Evolutionary conservation across 2,888 invertebrate genomes (phyloP).

Genomic region (Drosophila prostipennis): DNA sequence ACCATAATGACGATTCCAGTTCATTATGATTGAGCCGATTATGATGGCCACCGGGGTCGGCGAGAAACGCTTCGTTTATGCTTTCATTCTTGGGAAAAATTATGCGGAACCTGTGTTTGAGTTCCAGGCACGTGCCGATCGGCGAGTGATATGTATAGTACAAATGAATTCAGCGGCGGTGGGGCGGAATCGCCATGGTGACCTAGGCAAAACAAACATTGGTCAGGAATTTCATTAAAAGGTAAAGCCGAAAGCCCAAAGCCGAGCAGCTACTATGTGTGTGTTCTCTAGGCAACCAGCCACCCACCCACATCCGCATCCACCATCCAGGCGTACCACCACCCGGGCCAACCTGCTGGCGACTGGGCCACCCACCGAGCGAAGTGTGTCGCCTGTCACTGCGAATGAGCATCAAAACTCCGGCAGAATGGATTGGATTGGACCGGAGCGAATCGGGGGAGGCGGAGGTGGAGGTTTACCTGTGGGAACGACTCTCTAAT

Average conservation of each 20-base stretch:
- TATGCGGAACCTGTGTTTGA: slow-evolving; percentile 76
- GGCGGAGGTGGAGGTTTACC: slow-evolving; percentile 50
- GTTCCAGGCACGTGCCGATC: slow-evolving; percentile 71
- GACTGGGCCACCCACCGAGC: slow-evolving; percentile 58
- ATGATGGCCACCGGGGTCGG: slow-evolving; percentile 64
- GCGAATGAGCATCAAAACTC: slow-evolving; percentile 70
- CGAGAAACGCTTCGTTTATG: slow-evolving; percentile 70
- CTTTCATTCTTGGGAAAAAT: slow-evolving; percentile 75
- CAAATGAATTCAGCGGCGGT: no score
- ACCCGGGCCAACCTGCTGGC: slow-evolving; percentile 60
- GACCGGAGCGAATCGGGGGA: slow-evolving; percentile 20
- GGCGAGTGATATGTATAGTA: slow-evolving; percentile 26
- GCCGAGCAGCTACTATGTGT: slow-evolving; percentile 23
- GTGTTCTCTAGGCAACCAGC: slow-evolving; percentile 34
- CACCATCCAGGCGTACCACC: slow-evolving; percentile 2
- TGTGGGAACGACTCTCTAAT: slow-evolving; percentile 77
- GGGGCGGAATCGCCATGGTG: slow-evolving; percentile 64
- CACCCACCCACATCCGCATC: neutral
- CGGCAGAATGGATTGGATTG: slow-evolving; percentile 36
- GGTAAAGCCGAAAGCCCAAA: slow-evolving; percentile 22
- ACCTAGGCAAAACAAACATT: slow-evolving; percentile 73
- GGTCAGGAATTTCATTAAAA: slow-evolving; percentile 76
- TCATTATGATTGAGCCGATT: slow-evolving; percentile 33
- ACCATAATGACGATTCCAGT: slow-evolving; percentile 5
- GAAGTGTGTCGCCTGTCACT: slow-evolving; percentile 80